Percentiles rank a stretch among this genome's conserved stretches.
These are phyloP conservation scores for Aix galericulata DNA, from an alignment of 2,113 vertebrate species.

Conservation along the genomic window DNA sequence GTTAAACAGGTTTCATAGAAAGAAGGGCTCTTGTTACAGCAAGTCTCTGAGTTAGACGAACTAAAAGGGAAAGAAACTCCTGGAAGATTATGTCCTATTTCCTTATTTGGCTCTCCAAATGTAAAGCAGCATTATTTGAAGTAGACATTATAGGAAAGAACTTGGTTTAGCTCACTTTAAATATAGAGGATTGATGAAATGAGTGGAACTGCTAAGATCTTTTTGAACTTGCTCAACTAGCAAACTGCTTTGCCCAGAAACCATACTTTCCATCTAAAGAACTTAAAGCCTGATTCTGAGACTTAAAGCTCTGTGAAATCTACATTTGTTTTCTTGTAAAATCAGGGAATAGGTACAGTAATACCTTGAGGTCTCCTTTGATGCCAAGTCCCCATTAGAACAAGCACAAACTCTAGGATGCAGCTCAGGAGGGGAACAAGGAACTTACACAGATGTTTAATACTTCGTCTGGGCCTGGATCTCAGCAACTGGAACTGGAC, in stretches of 20 bases:
- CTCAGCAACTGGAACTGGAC: neutral
- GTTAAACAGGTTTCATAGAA: constrained; percentile 46
- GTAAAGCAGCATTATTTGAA: constrained; percentile 59
- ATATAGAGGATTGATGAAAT: constrained; percentile 49
- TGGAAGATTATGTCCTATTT: constrained; percentile 31
- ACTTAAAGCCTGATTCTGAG: neutral
- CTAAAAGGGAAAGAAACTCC: constrained; percentile 16
- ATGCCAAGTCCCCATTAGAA: neutral
- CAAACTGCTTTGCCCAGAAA: constrained; percentile 27
- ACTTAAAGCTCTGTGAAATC: neutral
- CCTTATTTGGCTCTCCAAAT: constrained; percentile 54
- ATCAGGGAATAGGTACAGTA: neutral
- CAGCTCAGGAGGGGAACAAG: constrained; percentile 1
- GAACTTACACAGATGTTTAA: neutral
- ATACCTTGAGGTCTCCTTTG: neutral
- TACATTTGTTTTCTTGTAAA: neutral
- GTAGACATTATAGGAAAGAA: constrained; percentile 43
- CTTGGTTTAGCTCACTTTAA: neutral
- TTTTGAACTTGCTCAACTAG: neutral
- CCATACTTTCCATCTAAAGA: neutral
- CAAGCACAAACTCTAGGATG: neutral
- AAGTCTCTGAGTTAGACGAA: neutral
- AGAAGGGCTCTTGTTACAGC: constrained; percentile 24
- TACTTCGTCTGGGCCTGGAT: neutral
- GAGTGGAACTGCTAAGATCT: constrained; percentile 22